Percentiles rank a stretch among this genome's conserved stretches.
Evolutionary conservation across 2,113 vertebrate genomes (phyloP).

Genomic region (Piprites chloris): DNA sequence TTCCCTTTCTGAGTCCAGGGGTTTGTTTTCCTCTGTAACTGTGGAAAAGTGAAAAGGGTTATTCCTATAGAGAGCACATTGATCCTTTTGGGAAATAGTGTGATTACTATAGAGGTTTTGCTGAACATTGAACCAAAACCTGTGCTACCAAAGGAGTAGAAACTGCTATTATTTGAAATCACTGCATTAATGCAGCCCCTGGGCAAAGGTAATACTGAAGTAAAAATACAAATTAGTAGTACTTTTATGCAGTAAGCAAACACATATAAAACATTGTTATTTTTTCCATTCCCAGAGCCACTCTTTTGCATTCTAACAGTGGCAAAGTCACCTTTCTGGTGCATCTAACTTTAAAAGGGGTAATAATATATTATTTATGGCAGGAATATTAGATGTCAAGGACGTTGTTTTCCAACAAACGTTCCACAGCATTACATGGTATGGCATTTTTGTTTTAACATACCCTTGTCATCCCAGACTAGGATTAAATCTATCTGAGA

Average conservation of each 20-base stretch:
- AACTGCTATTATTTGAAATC: background rate
- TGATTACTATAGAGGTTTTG: background rate
- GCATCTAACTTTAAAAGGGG: background rate
- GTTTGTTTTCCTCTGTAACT: background rate
- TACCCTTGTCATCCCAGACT: background rate
- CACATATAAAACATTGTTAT: background rate
- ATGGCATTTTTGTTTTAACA: background rate
- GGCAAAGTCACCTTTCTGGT: background rate
- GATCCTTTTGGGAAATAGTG: accelerated
- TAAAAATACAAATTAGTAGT: background rate
- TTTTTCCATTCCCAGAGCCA: background rate
- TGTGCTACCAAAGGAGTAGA: background rate
- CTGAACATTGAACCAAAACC: background rate
- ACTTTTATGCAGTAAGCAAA: background rate
- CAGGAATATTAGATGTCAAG: background rate
- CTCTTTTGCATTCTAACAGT: background rate
- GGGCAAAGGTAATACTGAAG: background rate
- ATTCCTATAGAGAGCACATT: background rate
- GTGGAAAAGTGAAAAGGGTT: background rate
- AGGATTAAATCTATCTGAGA: background rate
- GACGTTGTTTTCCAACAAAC: background rate
- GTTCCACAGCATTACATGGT: background rate
- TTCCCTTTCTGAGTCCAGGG: background rate
- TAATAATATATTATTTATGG: background rate
- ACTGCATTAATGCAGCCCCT: background rate